Evolutionary conservation across 2,113 vertebrate species (phyloP).

Genomic region (Rallus limicola): DNA sequence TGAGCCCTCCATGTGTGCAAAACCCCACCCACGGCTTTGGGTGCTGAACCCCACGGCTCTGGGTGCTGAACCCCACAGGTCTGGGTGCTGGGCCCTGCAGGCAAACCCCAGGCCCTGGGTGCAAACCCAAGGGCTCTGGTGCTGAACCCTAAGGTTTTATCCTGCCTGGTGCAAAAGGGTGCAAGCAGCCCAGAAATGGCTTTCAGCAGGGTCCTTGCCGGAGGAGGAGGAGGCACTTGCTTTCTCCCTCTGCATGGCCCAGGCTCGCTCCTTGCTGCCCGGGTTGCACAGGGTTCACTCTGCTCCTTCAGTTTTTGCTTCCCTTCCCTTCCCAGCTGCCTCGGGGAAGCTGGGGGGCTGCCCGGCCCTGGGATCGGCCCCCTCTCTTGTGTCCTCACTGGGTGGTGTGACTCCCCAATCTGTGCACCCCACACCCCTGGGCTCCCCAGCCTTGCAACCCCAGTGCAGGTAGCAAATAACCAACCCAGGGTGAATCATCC

Average conservation of each 20-base stretch:
- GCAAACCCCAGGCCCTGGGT: no score
- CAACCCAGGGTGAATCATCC: neutral
- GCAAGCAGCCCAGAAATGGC: neutral
- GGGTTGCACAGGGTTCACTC: neutral
- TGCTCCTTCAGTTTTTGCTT: fast-evolving
- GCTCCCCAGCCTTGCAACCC: neutral
- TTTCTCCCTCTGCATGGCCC: neutral
- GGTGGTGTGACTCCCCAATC: neutral
- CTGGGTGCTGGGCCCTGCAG: neutral
- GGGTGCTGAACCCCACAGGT: neutral
- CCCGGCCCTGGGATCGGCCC: neutral
- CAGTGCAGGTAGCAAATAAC: neutral
- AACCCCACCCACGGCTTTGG: neutral
- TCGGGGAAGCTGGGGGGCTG: neutral
- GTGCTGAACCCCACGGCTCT: no score
- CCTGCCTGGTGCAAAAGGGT: neutral
- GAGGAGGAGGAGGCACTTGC: neutral
- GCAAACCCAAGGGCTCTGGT: no score
- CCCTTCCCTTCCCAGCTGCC: neutral
- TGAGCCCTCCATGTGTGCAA: neutral
- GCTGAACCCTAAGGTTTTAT: neutral
- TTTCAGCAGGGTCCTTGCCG: neutral
- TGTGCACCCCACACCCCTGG: neutral
- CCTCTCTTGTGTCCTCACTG: neutral
- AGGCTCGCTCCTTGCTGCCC: neutral